Evolutionary conservation across 2,888 invertebrate genomes (phyloP).

Genomic region (Nasonovia ribisnigri): DNA sequence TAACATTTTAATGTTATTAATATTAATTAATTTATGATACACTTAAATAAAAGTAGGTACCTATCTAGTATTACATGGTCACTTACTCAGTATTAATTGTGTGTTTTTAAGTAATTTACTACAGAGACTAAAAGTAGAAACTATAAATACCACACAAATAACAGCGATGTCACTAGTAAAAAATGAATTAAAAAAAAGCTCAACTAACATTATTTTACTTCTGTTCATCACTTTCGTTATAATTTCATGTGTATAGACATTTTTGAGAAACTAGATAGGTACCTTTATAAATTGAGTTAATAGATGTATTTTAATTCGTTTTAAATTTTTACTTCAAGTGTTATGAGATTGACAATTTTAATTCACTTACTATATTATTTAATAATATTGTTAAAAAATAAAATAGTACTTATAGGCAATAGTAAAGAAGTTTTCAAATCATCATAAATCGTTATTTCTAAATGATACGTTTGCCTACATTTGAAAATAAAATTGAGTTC

Average conservation of each 20-base stretch:
- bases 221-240: not conserved
- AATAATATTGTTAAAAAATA: not conserved
- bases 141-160: not conserved
- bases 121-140: not conserved
- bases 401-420: not conserved
- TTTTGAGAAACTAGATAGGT: too few relatives aligned
- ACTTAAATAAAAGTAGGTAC: not conserved
- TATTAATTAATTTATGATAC: too few relatives aligned
- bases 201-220: not conserved
- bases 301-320: not conserved
- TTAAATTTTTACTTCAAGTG: not conserved
- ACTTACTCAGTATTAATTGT: not conserved
- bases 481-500: not conserved
- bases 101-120: not conserved
- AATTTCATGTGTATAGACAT: too few relatives aligned
- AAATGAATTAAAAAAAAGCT: not conserved
- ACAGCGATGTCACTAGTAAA: not conserved
- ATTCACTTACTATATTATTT: not conserved
- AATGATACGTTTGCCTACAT: not conserved
- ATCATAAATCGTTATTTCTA: not conserved
- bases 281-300: not conserved
- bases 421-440: not conserved
- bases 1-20: too few relatives aligned
- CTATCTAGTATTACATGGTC: not conserved
- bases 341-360: not conserved